Evolutionary conservation across 2,888 invertebrate species (phyloP), one percentile per base, ranked within the genome.

Genomic region (Cosmia pyralina): DNA sequence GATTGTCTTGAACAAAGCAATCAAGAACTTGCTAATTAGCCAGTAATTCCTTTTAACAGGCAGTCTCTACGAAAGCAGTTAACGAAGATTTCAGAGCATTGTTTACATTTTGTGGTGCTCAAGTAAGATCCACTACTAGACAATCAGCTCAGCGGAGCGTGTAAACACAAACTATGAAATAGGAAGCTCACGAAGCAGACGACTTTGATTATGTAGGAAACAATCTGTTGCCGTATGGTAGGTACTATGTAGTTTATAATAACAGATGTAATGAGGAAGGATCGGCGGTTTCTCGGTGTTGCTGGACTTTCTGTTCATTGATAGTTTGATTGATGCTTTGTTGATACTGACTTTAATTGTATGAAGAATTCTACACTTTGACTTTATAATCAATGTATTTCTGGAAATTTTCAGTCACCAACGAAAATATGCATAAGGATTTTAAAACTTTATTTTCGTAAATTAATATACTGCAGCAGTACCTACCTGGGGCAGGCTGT

Each of bases 121-220:
- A 73, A 85, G 81, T 75, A 77, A 75, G 73, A 75, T 74, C 70
- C 70, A 78, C 65, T 76, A 38, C 38, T 38, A 81, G 86, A 86
- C 86, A 87, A 81, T 87, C 86, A 86, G 89, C 79, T 80, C 90
- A 90, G 62, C 87, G 82, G 86, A 91, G 90, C 92, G 88, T 86
- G 85, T 88, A 91, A 89, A 91, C 83, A 88, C 86, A 80, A 85
- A 87, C 86, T 88, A 90, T 90, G 85, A 88, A 89, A 86, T 88
- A 92, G 90, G 90, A 91, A 92, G 88, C 79, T 86, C 83, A 78
- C 79, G 76, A 83, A 89, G 87, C 82, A 85, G 67, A 72, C 81
- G 82, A 82, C 85, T 88, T 87, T 89, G 89, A 91, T 92, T 91
- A 92, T 91, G 90, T 88, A 92, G 92, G 93, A 93, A 93, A 90